phyloP scores from a whole-genome alignment of 2,797 vertebrate genomes.

The Peromyscus eremicus region DNA sequence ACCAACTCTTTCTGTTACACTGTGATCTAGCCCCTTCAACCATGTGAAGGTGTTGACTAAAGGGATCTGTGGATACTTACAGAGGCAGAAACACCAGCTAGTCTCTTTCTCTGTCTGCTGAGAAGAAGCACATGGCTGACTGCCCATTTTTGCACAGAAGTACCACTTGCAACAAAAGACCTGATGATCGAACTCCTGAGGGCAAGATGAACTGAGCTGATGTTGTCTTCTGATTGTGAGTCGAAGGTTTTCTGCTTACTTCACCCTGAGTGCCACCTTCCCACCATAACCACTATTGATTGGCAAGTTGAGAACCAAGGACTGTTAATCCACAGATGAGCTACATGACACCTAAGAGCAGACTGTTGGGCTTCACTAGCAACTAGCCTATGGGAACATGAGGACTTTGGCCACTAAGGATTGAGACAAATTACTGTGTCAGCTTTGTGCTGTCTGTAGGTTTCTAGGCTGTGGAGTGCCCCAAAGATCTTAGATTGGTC shows the following conservation, averaged over 20 bases:
- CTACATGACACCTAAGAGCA: not conserved
- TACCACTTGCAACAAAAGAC: conserved; percentile 75
- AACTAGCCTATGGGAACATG: not conserved
- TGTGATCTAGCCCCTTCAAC: conserved; percentile 41
- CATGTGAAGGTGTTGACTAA: conserved; percentile 45
- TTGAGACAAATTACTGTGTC: conserved; percentile 59
- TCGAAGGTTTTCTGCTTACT: conserved; percentile 52
- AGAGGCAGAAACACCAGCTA: conserved; percentile 69
- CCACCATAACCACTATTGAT: conserved; percentile 9
- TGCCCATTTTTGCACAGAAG: conserved; percentile 73
- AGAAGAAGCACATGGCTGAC: conserved; percentile 75
- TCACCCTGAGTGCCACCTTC: conserved; percentile 48
- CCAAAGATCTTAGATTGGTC: conserved; percentile 40
- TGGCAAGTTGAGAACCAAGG: not conserved
- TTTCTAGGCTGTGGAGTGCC: not conserved
- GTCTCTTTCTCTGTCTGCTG: conserved; percentile 67
- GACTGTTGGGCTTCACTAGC: not conserved
- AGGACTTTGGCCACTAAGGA: not conserved
- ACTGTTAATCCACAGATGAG: conserved; percentile 55
- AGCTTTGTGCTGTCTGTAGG: not conserved
- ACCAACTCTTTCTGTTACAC: conserved; percentile 29
- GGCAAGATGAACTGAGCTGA: conserved; percentile 66
- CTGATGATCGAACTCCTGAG: conserved; percentile 67
- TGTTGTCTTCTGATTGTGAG: not conserved
- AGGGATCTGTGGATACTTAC: conserved; percentile 71